Base-by-base conservation (phyloP, 2,888 invertebrate species). In the Omphaloscelis lunosa region DNA sequence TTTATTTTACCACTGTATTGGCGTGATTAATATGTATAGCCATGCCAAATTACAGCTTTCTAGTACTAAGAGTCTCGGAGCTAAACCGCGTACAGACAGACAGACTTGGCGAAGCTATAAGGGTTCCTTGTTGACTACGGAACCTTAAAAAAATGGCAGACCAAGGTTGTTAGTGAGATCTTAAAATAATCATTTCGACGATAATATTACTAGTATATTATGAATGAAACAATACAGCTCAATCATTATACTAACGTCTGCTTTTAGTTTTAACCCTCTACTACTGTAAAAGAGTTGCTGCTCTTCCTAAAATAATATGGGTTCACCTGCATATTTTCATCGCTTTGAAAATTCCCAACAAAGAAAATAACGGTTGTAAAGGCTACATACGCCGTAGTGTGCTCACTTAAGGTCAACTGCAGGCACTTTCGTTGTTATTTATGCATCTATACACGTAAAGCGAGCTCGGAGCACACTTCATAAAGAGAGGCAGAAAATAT, bases 341-440 rank as follows among this genome's bases (percentile, higher is more conserved):
- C 41, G 23, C 51, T 68, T 63, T 82, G 29, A 56, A 82, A 69
- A 56, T 17, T 69, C 39, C 27, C 15, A 56, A 61, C 63, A 82
- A 75, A 80, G 76, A 69, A 79, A 74, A 71, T 83, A 34, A 67
- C 45, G 15, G 17, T 29, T 69, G 51, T 51, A 29, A 71, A 62
- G 41, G 41, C 48, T 69, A 41, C 48, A 29, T 61, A 39, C 48
- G 45, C 62, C 34, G 58, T 63, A 23, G 72, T 39, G 56, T 70
- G 71, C 61, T 67, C 63, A 63, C 72, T 80, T 72, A 72, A 68
- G 80, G 80, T 84, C 84, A 71, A 72, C 34, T 75, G 84, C 80
- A 84, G 80, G 48, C 75, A 82, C 72, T 80, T 73, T 51, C 56
- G 23, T 63, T 45, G 51, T 83, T 72, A 83, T 78, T 83, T 71